Evolutionary conservation across 2,113 vertebrate species (phyloP).

Genomic region (Corythornis cristatus): DNA sequence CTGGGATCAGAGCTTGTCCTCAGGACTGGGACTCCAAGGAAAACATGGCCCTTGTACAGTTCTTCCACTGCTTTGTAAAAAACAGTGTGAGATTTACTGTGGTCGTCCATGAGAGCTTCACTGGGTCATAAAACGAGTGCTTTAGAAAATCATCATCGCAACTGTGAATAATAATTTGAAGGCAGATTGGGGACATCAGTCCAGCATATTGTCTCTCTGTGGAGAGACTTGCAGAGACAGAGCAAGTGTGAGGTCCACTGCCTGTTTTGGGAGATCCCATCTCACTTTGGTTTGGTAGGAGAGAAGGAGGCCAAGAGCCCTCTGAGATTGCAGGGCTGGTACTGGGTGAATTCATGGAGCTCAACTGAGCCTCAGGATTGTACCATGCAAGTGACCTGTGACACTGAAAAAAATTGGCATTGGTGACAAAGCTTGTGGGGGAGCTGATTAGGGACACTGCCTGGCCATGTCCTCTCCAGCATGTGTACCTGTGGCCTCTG

Average conservation of each 20-base stretch:
- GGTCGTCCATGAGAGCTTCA: background rate
- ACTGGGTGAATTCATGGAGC: background rate
- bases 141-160: conserved; percentile 3
- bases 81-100: background rate
- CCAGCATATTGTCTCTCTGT: background rate
- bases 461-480: background rate
- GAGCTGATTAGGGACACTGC: background rate
- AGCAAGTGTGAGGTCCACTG: fast-evolving
- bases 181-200: background rate
- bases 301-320: background rate
- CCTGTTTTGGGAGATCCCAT: background rate
- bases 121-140: background rate
- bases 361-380: background rate
- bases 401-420: fast-evolving
- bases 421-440: fast-evolving
- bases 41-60: background rate
- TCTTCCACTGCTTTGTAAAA: background rate
- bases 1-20: background rate
- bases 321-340: background rate
- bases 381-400: fast-evolving
- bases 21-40: background rate
- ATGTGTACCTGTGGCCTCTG: background rate
- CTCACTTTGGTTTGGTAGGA: background rate
- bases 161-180: conserved; percentile 3
- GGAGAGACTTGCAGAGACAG: background rate